Percentiles rank a stretch among this genome's conserved stretches.
Evolutionary conservation across 2,888 invertebrate species (phyloP).

Genomic region (Caenorhabditis wallacei): DNA sequence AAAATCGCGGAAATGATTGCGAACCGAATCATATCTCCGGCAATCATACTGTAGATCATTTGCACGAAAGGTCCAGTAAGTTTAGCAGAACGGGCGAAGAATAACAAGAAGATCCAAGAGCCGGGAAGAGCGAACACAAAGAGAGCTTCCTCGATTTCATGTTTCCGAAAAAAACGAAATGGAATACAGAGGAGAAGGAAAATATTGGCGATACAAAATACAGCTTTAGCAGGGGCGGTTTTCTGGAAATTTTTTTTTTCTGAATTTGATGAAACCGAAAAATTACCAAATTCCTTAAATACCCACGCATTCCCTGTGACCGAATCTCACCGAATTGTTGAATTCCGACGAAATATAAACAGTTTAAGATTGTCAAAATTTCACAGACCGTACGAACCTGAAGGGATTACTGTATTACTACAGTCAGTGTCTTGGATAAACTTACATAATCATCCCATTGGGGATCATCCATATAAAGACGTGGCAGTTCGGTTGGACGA

Average conservation of each 20-base stretch:
- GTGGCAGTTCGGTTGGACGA: conserved; percentile 88
- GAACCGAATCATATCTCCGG: conserved; percentile 98
- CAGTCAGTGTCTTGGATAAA: background rate
- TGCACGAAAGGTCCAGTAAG: conserved; percentile 98
- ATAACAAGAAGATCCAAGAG: conserved; percentile 97
- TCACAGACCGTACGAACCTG: conserved; percentile 89
- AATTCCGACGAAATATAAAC: conserved; percentile 91
- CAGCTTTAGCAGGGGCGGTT: conserved; percentile 95
- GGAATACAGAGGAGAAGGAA: conserved; percentile 86
- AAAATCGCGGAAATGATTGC: conserved; percentile 97
- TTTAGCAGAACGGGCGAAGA: conserved; percentile 91
- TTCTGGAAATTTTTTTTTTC: conserved; percentile 86
- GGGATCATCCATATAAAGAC: conserved; percentile 84
- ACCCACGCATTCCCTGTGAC: conserved; percentile 93
- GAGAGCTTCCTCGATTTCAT: conserved; percentile 92
- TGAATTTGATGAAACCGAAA: background rate
- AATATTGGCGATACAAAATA: conserved; percentile 94
- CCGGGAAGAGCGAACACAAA: conserved; percentile 94
- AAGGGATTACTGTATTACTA: conserved; percentile 17
- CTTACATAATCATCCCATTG: conserved; percentile 82
- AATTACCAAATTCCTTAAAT: conserved; percentile 92
- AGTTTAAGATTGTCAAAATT: conserved; percentile 91
- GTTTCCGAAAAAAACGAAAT: conserved; percentile 68
- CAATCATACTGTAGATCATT: conserved; percentile 99
- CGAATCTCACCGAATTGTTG: conserved; percentile 96